Evolutionary conservation across 2,888 invertebrate genomes (phyloP).

Genomic region (Netelia melanura): DNA sequence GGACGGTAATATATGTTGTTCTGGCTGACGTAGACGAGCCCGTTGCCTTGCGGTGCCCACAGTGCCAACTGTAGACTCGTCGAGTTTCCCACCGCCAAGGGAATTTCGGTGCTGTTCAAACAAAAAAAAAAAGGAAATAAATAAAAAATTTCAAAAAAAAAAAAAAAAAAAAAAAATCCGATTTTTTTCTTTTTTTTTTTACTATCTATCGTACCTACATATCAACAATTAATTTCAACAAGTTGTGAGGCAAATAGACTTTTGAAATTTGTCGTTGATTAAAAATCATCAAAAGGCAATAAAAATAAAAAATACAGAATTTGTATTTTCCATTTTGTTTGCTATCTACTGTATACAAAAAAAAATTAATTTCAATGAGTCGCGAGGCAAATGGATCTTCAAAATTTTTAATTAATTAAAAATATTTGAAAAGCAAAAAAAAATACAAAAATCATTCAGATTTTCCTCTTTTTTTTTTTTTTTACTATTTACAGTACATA

Average conservation of each 20-base stretch:
- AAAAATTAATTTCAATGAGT: no score
- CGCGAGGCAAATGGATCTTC: no score
- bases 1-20: constrained; percentile 92
- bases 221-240: no score
- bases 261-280: no score
- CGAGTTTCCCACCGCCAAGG: constrained; percentile 81
- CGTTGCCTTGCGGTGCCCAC: constrained; percentile 92
- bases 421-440: neutral
- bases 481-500: neutral
- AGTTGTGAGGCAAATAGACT: no score
- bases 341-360: no score
- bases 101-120: constrained; percentile 74
- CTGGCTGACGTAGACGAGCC: constrained; percentile 89
- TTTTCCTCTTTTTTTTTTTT: neutral
- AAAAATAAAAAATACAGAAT: no score
- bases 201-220: neutral
- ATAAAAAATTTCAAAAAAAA: neutral
- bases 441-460: no score
- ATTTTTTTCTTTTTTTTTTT: neutral
- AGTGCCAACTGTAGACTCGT: constrained; percentile 89
- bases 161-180: no score
- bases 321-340: no score
- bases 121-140: neutral
- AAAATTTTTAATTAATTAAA: neutral
- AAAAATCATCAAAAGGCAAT: no score